phyloP scores from a whole-genome alignment of 2,113 vertebrate genomes.

The Apodemus speciosus region DNA sequence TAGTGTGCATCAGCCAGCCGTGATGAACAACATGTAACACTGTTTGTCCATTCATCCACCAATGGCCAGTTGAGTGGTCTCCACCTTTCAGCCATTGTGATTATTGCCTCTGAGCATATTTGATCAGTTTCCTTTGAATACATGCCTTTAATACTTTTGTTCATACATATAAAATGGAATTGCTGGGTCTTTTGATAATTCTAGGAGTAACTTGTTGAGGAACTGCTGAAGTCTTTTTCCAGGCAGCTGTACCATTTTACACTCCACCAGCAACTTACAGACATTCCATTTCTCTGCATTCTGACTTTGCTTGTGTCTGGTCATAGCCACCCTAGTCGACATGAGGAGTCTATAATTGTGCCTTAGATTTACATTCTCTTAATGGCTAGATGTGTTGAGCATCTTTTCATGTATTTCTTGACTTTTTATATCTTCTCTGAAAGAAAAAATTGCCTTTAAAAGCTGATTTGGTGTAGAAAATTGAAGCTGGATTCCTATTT shows the following conservation, averaged over 20 bases:
- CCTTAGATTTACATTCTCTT: slow-evolving; percentile 43
- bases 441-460: slow-evolving; percentile 39
- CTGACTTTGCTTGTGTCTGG: not conserved
- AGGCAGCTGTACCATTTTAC: not conserved
- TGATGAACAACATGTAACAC: not conserved
- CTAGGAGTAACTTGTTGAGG: slow-evolving; percentile 5
- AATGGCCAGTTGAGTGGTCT: not conserved
- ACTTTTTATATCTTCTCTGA: not conserved
- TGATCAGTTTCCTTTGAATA: slow-evolving; percentile 21
- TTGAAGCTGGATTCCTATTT: not conserved
- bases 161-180: not conserved
- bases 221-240: not conserved
- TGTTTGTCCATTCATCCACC: not conserved
- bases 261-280: not conserved
- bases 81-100: not conserved
- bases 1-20: not conserved
- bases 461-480: not conserved
- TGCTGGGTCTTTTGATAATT: slow-evolving; percentile 11
- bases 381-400: not conserved
- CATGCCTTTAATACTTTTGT: not conserved
- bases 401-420: slow-evolving; percentile 13
- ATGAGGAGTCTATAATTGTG: not conserved
- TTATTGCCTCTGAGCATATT: slow-evolving; percentile 4
- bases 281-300: not conserved
- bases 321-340: not conserved